Conservation (phyloP, 2,113 vertebrate species). For the Tragelaphus buxtoni region DNA sequence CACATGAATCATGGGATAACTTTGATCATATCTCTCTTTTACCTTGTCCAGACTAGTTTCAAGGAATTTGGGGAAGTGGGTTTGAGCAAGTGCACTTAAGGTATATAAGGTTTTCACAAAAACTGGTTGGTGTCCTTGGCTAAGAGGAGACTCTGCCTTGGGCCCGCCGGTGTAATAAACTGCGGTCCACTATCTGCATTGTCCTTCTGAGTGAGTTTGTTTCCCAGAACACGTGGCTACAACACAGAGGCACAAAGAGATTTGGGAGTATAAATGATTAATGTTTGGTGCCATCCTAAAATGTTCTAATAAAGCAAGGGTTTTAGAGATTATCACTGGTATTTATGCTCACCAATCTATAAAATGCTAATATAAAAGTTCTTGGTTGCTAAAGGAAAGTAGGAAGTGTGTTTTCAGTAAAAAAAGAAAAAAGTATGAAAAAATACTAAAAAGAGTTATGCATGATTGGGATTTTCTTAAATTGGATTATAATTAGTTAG, state of each 20-base stretch:
- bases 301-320: background rate
- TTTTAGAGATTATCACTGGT: background rate
- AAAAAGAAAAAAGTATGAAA: background rate
- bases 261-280: background rate
- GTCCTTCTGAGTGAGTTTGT: too few species aligned
- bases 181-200: too few species aligned
- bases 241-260: background rate
- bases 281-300: background rate
- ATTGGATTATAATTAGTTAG: background rate
- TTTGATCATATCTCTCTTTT: too few species aligned
- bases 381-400: background rate
- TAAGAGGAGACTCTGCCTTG: too few species aligned
- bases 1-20: too few species aligned
- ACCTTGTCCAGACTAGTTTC: too few species aligned
- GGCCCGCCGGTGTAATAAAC: too few species aligned
- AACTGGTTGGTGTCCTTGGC: too few species aligned
- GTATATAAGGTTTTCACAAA: too few species aligned
- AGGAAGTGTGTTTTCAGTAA: background rate
- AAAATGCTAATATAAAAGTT: background rate
- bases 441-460: background rate
- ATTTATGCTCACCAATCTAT: background rate
- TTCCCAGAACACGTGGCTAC: too few species aligned
- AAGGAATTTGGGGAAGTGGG: too few species aligned
- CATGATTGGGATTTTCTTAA: background rate
- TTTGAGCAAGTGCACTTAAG: too few species aligned